Evolutionary conservation across 2,113 vertebrate species (phyloP).

Genomic region (Romanogobio albipinnatus): DNA sequence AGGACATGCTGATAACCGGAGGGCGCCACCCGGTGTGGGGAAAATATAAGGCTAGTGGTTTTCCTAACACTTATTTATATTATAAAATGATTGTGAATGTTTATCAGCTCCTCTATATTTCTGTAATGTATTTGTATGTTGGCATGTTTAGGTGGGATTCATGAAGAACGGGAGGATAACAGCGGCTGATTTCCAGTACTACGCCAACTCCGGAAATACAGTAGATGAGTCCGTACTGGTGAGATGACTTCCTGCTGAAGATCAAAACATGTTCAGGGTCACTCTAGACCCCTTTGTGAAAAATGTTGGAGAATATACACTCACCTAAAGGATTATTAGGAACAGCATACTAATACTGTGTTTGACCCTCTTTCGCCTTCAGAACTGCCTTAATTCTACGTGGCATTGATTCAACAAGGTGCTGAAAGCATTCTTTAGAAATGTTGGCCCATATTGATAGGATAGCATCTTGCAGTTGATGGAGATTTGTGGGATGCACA

Average conservation of each 20-base stretch:
- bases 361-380: too few species aligned
- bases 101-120: background rate
- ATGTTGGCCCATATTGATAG: too few species aligned
- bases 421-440: too few species aligned
- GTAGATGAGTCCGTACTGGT: constrained; percentile 82
- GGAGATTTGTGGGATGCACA: too few species aligned
- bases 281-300: background rate
- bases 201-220: constrained; percentile 80
- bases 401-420: too few species aligned
- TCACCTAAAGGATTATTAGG: too few species aligned
- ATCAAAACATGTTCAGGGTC: background rate
- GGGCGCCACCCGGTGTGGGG: constrained; percentile 79
- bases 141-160: constrained; percentile 81
- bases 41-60: constrained; percentile 78
- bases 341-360: too few species aligned
- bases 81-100: too few species aligned
- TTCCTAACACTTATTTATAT: background rate
- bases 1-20: constrained; percentile 81
- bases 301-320: background rate
- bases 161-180: constrained; percentile 83
- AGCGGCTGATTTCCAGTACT: constrained; percentile 80
- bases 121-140: background rate
- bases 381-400: too few species aligned
- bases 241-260: constrained; percentile 46
- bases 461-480: too few species aligned